Base-by-base conservation (phyloP, 2,797 vertebrate genomes). In the Morelia viridis region DNA sequence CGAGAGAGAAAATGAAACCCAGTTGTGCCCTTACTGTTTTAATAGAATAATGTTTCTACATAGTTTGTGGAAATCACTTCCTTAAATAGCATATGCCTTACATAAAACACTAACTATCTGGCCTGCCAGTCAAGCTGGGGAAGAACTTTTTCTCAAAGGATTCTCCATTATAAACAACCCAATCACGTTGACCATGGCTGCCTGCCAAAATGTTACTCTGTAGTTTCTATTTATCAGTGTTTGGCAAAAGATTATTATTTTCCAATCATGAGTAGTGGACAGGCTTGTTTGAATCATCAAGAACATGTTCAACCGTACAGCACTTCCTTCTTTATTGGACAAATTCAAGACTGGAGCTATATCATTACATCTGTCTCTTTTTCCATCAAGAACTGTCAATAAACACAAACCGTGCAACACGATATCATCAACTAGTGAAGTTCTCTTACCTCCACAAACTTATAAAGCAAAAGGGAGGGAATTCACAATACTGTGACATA, bases 161-260 rank as follows among this genome's bases (percentile, higher is more conserved):
- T 57, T 53, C 87, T 62, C 90, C 93, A 28, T 90, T 93, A 92
- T 76, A 91, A 90, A 71, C 56, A 92, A 85, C 50, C 65, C 62
- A 85, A 90, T 50, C 87, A 92, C 89, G 62, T 90, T 91, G 89
- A 89, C 50, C 17, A 8, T 56, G 92, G 91, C 62, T 58, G 89
- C 87, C 90, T 93, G 94, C 91, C 94, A 94, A 94, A 89, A 91
- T 62, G 1, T 60, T 86, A 56, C 92, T 61, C 93, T 53, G 11
- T 7, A 85, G 87, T 86, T 85, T 90, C 87, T 91, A 46, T 64
- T 85, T 85, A 89, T 76, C 89, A 91, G 92, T 80, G 88, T 85
- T 94, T 90, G 92, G 92, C 92, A 83, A 84, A 94, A 93, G 46
- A 11, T 90, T 93, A 86, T 62, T 93, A 76, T 62, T 90, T 86